Evolutionary conservation across 2,888 invertebrate genomes (phyloP).

Genomic region (Erebia ligea): DNA sequence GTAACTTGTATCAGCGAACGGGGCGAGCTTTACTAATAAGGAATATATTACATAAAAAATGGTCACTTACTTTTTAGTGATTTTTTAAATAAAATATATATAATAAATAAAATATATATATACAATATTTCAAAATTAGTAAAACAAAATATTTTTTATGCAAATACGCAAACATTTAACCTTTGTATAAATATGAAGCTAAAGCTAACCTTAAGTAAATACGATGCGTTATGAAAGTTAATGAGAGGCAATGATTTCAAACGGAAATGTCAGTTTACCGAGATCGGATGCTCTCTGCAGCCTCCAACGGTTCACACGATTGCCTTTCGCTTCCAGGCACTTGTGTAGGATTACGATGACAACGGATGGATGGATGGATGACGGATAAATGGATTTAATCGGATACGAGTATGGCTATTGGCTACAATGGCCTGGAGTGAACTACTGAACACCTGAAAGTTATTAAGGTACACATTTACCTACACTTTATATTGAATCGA

Average conservation of each 20-base stretch:
- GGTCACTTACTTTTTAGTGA: too few relatives aligned
- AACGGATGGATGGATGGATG: too few relatives aligned
- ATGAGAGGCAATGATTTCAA: conserved; percentile 52
- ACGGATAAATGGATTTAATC: too few relatives aligned
- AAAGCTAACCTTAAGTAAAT: conserved; percentile 9
- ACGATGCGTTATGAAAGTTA: conserved; percentile 32
- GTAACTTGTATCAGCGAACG: too few relatives aligned
- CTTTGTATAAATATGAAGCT: not conserved
- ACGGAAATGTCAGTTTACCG: conserved; percentile 74
- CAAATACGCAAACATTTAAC: not conserved
- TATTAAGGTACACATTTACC: too few relatives aligned
- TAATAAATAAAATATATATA: not conserved
- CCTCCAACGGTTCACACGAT: conserved; percentile 60
- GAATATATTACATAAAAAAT: too few relatives aligned
- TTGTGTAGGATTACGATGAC: conserved; percentile 11
- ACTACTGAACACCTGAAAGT: too few relatives aligned
- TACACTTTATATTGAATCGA: too few relatives aligned
- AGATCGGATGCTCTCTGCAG: conserved; percentile 50
- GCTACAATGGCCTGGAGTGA: too few relatives aligned
- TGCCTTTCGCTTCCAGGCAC: conserved; percentile 51
- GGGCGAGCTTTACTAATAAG: too few relatives aligned
- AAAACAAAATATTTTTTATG: not conserved
- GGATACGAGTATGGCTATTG: too few relatives aligned
- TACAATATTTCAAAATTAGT: not conserved
- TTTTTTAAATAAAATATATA: not conserved